Percentiles rank a stretch among this genome's conserved stretches.
Conservation (phyloP, 1,140 invertebrate species). For the Gonatopus flavifemur region DNA sequence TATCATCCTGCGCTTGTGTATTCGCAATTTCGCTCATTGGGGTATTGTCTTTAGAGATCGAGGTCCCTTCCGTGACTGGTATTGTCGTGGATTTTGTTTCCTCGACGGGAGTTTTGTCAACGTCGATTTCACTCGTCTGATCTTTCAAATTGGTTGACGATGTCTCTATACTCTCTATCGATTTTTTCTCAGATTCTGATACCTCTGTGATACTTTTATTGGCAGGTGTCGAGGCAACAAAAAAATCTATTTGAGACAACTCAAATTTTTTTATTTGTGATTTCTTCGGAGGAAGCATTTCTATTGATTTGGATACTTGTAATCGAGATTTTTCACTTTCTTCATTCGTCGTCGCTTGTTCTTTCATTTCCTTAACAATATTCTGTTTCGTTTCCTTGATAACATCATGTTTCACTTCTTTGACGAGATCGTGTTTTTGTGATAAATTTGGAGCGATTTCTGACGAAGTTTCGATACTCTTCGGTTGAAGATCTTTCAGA, state of each 20-base stretch:
- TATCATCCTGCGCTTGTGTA: too few species aligned
- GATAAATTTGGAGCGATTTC: too few species aligned
- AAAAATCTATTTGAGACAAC: slow-evolving; percentile 42
- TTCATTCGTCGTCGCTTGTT: not conserved
- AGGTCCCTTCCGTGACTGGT: too few species aligned
- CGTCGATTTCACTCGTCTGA: slow-evolving; percentile 2
- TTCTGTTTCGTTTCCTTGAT: slow-evolving; percentile 4
- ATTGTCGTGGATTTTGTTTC: too few species aligned
- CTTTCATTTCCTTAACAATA: not conserved
- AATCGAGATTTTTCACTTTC: not conserved
- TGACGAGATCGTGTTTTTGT: too few species aligned
- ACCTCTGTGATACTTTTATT: slow-evolving; percentile 1
- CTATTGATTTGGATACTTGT: too few species aligned
- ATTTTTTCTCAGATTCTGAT: not conserved
- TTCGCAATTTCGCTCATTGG: too few species aligned
- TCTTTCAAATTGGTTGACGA: slow-evolving; percentile 4
- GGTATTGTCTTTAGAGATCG: too few species aligned
- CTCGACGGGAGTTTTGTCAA: too few species aligned
- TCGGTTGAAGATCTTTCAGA: too few species aligned
- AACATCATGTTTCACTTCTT: too few species aligned
- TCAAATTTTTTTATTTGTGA: slow-evolving; percentile 56
- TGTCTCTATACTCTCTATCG: not conserved
- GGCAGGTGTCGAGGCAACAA: slow-evolving; percentile 20
- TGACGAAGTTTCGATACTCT: too few species aligned
- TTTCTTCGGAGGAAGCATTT: slow-evolving; percentile 49